Evolutionary conservation across 2,888 invertebrate genomes (phyloP).

Genomic region (Microctonus aethiopoides): DNA sequence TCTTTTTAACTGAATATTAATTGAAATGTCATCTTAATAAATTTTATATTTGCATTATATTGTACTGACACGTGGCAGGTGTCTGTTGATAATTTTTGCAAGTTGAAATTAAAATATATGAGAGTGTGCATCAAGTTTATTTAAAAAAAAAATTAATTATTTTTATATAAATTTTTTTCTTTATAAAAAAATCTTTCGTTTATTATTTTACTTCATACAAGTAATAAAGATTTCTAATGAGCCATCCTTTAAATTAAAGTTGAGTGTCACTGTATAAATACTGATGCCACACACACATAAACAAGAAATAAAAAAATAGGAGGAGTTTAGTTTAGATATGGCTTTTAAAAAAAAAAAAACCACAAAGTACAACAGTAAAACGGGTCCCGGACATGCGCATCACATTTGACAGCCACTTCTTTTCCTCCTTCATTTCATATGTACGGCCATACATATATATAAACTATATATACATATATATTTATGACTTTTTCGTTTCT

Average conservation of each 20-base stretch:
- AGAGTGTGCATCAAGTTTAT: no score
- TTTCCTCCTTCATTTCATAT: background rate
- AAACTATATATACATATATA: background rate
- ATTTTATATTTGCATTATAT: no score
- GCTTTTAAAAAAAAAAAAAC: conserved; percentile 46
- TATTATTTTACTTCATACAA: background rate
- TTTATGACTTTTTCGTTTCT: background rate
- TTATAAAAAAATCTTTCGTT: no score
- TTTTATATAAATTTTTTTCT: no score
- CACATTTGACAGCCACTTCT: conserved; percentile 44
- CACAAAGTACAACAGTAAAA: conserved; percentile 61
- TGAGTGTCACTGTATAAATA: background rate
- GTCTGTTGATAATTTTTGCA: no score
- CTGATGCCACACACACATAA: background rate
- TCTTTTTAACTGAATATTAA: no score
- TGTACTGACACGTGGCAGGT: conserved; percentile 38
- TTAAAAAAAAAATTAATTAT: no score
- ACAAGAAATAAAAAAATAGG: background rate
- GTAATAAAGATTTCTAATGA: background rate
- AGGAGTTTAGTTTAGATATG: background rate
- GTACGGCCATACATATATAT: background rate
- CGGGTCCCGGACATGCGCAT: conserved; percentile 45
- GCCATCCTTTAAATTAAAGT: background rate
- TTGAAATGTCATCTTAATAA: no score
- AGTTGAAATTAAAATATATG: no score